Evolutionary conservation across 2,888 invertebrate genomes (phyloP).

Genomic region (Synergus gifuensis): DNA sequence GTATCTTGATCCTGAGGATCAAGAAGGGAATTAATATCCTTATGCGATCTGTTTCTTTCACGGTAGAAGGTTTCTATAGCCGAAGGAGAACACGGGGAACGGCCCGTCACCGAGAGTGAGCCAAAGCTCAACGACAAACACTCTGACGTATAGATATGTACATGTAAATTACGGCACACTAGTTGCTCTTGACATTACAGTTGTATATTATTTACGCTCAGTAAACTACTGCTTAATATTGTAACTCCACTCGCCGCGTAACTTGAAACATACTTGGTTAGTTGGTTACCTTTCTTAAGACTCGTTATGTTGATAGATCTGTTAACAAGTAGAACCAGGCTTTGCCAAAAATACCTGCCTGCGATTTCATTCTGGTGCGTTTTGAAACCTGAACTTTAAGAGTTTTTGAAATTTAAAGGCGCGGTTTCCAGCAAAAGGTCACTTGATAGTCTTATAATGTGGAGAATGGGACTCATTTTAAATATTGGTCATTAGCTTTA

Average conservation of each 20-base stretch:
- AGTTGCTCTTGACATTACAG: constrained; percentile 27
- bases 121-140: neutral
- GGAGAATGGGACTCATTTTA: neutral
- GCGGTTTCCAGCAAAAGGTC: neutral
- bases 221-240: constrained; percentile 20
- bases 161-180: constrained; percentile 19
- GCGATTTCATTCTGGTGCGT: neutral
- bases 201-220: constrained; percentile 17
- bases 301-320: neutral
- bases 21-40: constrained; percentile 6
- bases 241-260: constrained; percentile 7
- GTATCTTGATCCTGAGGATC: neutral
- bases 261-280: constrained; percentile 4
- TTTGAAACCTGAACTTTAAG: neutral
- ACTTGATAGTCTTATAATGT: neutral
- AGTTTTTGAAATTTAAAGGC: neutral
- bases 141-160: neutral
- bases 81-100: constrained; percentile 10
- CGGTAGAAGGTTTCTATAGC: neutral
- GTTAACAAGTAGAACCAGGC: neutral
- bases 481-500: neutral
- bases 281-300: neutral
- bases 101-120: constrained; percentile 17
- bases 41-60: neutral
- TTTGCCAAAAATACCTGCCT: neutral